These are phyloP conservation scores for Ephydatia muelleri DNA, from an alignment of 37 sponge, comb jelly and placozoan species.

Conservation along the genomic window DNA sequence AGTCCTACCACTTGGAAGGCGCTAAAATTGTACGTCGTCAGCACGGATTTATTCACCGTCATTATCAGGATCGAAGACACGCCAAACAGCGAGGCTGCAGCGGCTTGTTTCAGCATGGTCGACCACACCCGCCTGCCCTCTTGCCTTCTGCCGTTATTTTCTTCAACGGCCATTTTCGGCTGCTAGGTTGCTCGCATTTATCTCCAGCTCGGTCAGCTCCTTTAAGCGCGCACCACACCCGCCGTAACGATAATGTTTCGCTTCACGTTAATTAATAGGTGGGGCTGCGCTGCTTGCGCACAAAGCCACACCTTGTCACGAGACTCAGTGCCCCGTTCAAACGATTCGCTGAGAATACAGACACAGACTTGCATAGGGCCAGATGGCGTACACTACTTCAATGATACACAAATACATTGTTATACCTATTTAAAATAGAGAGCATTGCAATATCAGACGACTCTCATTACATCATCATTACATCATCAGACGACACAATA, in stretches of 20 bases:
- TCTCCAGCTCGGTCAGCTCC: neutral
- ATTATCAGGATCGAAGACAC: slow-evolving; percentile 65
- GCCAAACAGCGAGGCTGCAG: slow-evolving; percentile 71
- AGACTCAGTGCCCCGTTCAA: too few species aligned
- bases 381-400: too few species aligned
- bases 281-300: neutral
- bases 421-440: neutral
- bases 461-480: too few species aligned
- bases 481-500: too few species aligned
- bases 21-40: slow-evolving; percentile 71
- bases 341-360: too few species aligned
- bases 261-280: neutral
- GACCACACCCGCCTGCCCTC: neutral
- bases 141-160: neutral
- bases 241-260: neutral
- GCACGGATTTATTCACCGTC: slow-evolving; percentile 67
- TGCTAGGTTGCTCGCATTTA: neutral
- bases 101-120: slow-evolving; percentile 38
- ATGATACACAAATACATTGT: too few species aligned
- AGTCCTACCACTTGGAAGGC: slow-evolving; percentile 86
- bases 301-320: too few species aligned
- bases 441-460: neutral
- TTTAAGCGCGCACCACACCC: neutral
- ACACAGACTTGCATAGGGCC: too few species aligned
- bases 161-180: neutral